Evolutionary conservation across 2,113 vertebrate species (phyloP), one percentile per base, ranked within the genome.

Genomic region (Lanius ludovicianus): DNA sequence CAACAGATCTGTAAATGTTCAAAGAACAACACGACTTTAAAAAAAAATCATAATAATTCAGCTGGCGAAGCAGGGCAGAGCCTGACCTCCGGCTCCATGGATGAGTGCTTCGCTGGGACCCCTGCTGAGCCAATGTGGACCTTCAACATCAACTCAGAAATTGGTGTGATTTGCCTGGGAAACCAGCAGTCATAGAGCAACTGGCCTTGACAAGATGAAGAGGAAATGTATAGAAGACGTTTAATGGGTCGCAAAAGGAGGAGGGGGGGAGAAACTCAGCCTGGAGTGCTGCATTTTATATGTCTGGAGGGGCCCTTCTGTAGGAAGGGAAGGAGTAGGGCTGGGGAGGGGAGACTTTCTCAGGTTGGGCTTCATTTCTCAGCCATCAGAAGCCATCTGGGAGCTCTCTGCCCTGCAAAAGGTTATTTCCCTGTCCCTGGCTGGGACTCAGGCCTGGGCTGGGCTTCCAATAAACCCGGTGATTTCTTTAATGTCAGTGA

Each of bases 111-210:
- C 95, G 89, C 96, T 89, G 95, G 98, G 97, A 94, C 96, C 96
- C 98, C 98, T 98, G 98, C 98, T 98, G 98, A 98, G 98, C 97
- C 98, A 98, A 97, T 97, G 98, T 97, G 96, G 98, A 97, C 98
- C 98, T 98, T 98, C 98, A 98, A 98, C 98, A 97, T 98, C 98
- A 98, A 97, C 98, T 98, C 96, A 95, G 97, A 98, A 99, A 99
- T 98, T 97, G 97, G 97, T 98, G 98, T 98, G 98, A 99, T 98
- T 98, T 99, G 96, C 97, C 98, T 98, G 98, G 98, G 98, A 98
- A 98, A 98, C 97, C 91, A 89, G 93, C 97, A 94, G 86, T 95
- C 96, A 91, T 92, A 82, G 91, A 95, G 95, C 97, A 97, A 97
- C 95, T 97, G 97, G 95, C 94, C 94, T 95, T 97, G 97, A 97